Base-by-base conservation (phyloP, 2,113 vertebrate species). In the Rhombomys opimus region DNA sequence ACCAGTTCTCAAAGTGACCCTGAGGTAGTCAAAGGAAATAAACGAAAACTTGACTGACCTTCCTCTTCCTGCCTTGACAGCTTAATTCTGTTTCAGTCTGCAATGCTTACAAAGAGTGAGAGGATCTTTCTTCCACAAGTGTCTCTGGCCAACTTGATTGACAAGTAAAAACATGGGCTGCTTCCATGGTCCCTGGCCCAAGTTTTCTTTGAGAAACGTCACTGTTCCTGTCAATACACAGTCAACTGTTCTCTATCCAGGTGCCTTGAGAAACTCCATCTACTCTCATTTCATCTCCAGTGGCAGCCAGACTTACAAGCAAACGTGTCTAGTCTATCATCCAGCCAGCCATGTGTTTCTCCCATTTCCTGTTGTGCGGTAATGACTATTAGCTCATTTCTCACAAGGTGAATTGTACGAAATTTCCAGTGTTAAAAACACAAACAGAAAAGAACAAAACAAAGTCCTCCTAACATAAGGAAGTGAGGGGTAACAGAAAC, bases 311-410 rank as follows among this genome's bases (percentile, higher is more conserved):
- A 76, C 54, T 89, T 80, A 41, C 46, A 90, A 85, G 54, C 76
- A 75, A 96, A 65, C 59, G 32, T 35, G 8, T 30, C 17, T 57
- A 38, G 38, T 35, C 57, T 32, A 4, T 38, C 35, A 87, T 32
- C 41, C 35, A 50, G 32, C 70, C 70, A 35, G 38, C 35, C 76
- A 54, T 72, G 9, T 25, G 63, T 9, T 59, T 75, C 91, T 82
- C 94, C 95, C 25, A 67, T 82, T 93, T 89, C 72, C 68, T 85
- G 46, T 46, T 63, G 32, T 7, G 18, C 38, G 41, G 7, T 50
- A 88, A 88, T 15, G 73, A 17, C 14, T 81, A 61, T 54, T 38
- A 97, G 15, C 76, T 93, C 88, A 52, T 75, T 91, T 80, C n/a
- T 87, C 54, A 80, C 46, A 80, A 57, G 25, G 18, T 84, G 70